phyloP scores from a whole-genome alignment of 1,140 invertebrate species.

The Trichoplusia ni region DNA sequence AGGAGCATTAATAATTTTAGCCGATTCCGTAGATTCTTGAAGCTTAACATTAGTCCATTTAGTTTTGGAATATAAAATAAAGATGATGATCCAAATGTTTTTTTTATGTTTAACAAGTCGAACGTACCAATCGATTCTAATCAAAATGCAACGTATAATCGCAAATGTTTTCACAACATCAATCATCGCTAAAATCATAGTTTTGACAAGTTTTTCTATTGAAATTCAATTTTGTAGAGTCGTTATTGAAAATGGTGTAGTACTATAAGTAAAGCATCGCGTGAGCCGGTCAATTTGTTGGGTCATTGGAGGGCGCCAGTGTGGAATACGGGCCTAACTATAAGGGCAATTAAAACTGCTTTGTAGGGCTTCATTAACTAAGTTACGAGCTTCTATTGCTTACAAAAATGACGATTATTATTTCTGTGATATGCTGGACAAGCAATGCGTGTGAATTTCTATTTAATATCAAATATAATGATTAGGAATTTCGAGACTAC shows the following conservation, averaged over 20 bases:
- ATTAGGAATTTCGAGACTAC: too few species aligned
- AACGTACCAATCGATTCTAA: neutral
- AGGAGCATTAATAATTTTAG: neutral
- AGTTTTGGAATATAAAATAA: too few species aligned
- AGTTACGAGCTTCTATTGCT: slow-evolving; percentile 37
- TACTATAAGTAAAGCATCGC: slow-evolving; percentile 51
- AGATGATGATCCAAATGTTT: too few species aligned
- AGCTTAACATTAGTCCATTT: too few species aligned
- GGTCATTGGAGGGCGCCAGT: slow-evolving; percentile 64
- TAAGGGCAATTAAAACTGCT: slow-evolving; percentile 70
- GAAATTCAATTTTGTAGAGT: slow-evolving; percentile 8
- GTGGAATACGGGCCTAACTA: slow-evolving; percentile 61
- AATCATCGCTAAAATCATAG: neutral
- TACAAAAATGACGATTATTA: slow-evolving; percentile 29
- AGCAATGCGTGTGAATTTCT: slow-evolving; percentile 12
- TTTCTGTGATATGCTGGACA: neutral
- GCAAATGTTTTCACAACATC: neutral
- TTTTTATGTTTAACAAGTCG: too few species aligned
- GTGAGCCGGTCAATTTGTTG: slow-evolving; percentile 75
- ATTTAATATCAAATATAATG: too few species aligned
- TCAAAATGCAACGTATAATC: neutral
- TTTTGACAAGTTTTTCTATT: slow-evolving; percentile 6
- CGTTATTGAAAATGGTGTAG: slow-evolving; percentile 24
- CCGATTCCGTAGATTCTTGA: too few species aligned
- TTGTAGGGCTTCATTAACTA: slow-evolving; percentile 64